phyloP scores from a whole-genome alignment of 2,797 vertebrate genomes.

The Apogon talboti region DNA sequence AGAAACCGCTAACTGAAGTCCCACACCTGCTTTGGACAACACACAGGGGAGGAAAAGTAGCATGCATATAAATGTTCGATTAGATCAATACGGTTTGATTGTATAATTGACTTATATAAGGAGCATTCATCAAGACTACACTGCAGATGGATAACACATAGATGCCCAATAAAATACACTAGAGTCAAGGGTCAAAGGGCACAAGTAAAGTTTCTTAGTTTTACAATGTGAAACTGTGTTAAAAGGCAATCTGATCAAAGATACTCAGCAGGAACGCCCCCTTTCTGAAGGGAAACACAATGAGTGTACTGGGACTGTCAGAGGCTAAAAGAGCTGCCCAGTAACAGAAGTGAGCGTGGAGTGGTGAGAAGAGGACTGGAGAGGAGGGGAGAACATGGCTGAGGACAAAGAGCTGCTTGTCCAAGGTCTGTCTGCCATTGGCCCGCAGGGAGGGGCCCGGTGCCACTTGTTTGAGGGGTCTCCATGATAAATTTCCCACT shows the following conservation, averaged over 20 bases:
- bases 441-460: slow-evolving; percentile 57
- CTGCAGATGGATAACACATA: slow-evolving; percentile 34
- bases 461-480: slow-evolving; percentile 81
- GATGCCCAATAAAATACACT: slow-evolving; percentile 34
- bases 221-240: slow-evolving; percentile 63
- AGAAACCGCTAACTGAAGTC: slow-evolving; percentile 59
- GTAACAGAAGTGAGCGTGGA: slow-evolving; percentile 63
- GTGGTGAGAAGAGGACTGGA: slow-evolving; percentile 73
- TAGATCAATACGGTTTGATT: slow-evolving; percentile 30
- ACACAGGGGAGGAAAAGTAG: slow-evolving; percentile 29
- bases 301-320: slow-evolving; percentile 46
- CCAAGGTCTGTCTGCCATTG: slow-evolving; percentile 66
- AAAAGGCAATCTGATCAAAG: slow-evolving; percentile 73
- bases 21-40: slow-evolving; percentile 68
- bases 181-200: slow-evolving; percentile 54
- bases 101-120: slow-evolving; percentile 25
- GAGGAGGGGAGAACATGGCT: slow-evolving; percentile 73
- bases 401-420: slow-evolving; percentile 84
- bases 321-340: slow-evolving; percentile 49
- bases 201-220: slow-evolving; percentile 49
- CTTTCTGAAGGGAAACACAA: slow-evolving; percentile 57
- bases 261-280: slow-evolving; percentile 42
- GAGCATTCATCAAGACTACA: neutral
- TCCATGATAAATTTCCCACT: slow-evolving; percentile 83
- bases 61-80: slow-evolving; percentile 34